Evolutionary conservation across 30 jellyfish, hydroid and myxozoan genomes (phyloP), one percentile per base, ranked within the genome.

Genomic region (Hydractinia echinata): DNA sequence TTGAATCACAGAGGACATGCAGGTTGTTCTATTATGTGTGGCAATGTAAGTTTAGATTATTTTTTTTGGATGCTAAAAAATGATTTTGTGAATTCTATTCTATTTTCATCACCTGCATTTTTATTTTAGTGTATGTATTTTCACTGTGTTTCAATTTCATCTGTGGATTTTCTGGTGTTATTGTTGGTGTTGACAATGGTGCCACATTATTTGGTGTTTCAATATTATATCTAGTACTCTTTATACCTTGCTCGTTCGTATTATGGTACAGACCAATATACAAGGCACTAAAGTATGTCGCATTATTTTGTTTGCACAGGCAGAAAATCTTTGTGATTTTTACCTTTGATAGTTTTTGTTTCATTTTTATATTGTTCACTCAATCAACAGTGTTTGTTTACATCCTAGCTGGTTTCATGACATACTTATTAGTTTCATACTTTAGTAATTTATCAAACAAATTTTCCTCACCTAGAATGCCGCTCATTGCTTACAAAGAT

Each of bases 261-360:
- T 77, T 77, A 60, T 94, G 99, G 99, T 94, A 94, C 69, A 61
- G 96, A 44, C 96, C 97, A 10, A 55, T 94, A 19, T 94, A 94
- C 86, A 82, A 88, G 67, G 99, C 99, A 56, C 87, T 94, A 87
- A 88, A 86, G 99, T 93, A 88, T 73, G 96, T 89, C 4, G 4
- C 7, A 60, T 14, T n/a, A 14, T 61, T 48, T n/a, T 20, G 3
- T 10, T 6, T 58, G 44, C 44, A 30, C 44, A 30, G 44, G 44
- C 13, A 11, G 21, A 21, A 49, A 67, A 10, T 67, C 14, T 14
- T 9, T 20, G 78, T 10, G 11, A 9, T 15, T 15, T 9, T 56
- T 56, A 56, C 13, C 68, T 9, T 9, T 56, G 68, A 56, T 56
- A 9, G 15, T 56, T 56, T 56, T 56, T 9, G n/a, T n/a, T n/a